Evolutionary conservation across 2,888 invertebrate species (phyloP).

Genomic region (Augiades crinisus): DNA sequence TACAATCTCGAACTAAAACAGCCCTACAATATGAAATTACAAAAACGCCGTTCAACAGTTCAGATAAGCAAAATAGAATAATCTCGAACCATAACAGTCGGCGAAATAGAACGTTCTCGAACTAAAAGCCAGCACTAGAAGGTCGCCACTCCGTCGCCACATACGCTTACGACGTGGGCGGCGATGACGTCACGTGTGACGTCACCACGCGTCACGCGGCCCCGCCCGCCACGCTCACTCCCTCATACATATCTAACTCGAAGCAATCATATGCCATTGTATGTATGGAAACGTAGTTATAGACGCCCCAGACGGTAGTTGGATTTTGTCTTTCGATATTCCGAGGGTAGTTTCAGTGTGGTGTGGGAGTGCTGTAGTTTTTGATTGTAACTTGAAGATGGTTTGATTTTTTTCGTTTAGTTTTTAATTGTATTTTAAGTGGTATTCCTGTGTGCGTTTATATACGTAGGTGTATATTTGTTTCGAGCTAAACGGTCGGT

Average conservation of each 20-base stretch:
- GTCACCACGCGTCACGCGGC: constrained; percentile 49
- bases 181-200: constrained; percentile 20
- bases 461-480: background rate
- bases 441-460: constrained; percentile 5
- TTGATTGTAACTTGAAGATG: background rate
- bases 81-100: background rate
- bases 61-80: too few relatives aligned
- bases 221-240: constrained; percentile 51
- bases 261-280: constrained; percentile 73
- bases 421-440: constrained; percentile 7
- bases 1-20: too few relatives aligned
- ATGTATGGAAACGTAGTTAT: constrained; percentile 58
- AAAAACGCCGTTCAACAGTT: too few relatives aligned
- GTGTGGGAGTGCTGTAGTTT: constrained; percentile 9
- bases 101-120: background rate
- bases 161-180: constrained; percentile 17
- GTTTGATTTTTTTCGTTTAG: background rate
- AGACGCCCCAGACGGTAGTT: constrained; percentile 28
- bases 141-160: constrained; percentile 16
- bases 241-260: constrained; percentile 72
- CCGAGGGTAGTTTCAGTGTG: constrained; percentile 14
- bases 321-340: constrained; percentile 13
- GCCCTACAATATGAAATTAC: too few relatives aligned
- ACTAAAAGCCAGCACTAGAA: background rate
- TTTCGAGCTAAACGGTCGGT: too few relatives aligned